Percentiles rank a stretch among this genome's conserved stretches.
These are phyloP conservation scores for Sclerodermus sp. DNA, from an alignment of 2,888 invertebrate genomes.

Conservation along the genomic window DNA sequence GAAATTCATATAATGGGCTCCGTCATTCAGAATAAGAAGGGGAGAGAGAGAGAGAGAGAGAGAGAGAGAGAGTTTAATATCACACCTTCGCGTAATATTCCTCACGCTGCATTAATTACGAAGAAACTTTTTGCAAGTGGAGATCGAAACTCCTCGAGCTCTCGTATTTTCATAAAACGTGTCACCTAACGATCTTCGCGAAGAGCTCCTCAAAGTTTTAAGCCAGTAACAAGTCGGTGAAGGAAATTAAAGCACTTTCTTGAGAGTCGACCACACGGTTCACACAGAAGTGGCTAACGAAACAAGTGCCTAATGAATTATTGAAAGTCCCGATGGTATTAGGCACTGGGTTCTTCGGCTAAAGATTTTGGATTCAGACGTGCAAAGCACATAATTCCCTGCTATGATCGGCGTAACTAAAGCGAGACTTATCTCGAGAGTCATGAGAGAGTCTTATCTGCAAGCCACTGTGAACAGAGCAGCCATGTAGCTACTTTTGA, in stretches of 20 bases:
- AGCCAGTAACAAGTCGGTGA: slow-evolving; percentile 24
- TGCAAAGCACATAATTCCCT: background rate
- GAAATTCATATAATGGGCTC: no score
- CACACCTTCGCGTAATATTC: no score
- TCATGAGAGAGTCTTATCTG: no score
- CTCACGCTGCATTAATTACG: slow-evolving; percentile 3
- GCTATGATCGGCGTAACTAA: no score
- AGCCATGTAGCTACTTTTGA: no score
- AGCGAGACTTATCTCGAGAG: no score
- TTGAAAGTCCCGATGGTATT: slow-evolving; percentile 22
- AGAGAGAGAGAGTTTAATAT: background rate
- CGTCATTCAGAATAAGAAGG: background rate
- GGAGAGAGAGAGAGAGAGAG: background rate
- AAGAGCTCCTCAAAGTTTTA: slow-evolving; percentile 24
- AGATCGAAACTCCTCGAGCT: slow-evolving; percentile 17
- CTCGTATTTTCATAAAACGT: slow-evolving; percentile 21
- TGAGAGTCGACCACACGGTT: slow-evolving; percentile 17
- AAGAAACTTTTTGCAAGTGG: slow-evolving; percentile 13
- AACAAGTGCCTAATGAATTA: slow-evolving; percentile 37
- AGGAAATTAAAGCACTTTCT: slow-evolving; percentile 22
- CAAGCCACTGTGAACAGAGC: no score
- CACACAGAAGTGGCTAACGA: slow-evolving; percentile 19
- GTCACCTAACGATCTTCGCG: slow-evolving; percentile 16
- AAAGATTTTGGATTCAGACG: background rate
- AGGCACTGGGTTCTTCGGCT: slow-evolving; percentile 12